A percentile compares a stretch with the other conserved stretches of the same genome.
Evolutionary conservation across 2,888 invertebrate genomes (phyloP).

Genomic region (Heliothis peltigera): DNA sequence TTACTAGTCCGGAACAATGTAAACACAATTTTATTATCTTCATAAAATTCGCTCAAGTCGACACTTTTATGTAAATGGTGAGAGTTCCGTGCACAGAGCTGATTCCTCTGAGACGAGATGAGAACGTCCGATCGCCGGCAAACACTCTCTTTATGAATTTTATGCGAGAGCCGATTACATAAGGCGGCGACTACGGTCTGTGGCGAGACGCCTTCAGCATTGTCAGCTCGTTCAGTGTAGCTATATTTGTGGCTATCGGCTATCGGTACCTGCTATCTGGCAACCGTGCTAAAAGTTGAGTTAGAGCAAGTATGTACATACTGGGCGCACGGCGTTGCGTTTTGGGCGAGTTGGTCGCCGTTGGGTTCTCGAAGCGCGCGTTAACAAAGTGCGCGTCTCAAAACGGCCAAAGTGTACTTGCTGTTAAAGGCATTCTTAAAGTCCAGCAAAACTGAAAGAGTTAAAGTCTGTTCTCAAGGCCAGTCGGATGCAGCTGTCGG

Average conservation of each 20-base stretch:
- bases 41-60: constrained; percentile 4
- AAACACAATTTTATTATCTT: constrained; percentile 8
- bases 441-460: too few species aligned
- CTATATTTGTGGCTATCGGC: neutral
- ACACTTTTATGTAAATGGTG: constrained; percentile 12
- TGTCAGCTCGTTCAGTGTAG: neutral
- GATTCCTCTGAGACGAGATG: constrained; percentile 3
- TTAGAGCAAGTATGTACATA: too few species aligned
- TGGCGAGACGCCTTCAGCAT: neutral
- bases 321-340: too few species aligned
- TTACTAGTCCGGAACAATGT: constrained; percentile 2
- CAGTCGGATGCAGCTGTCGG: too few species aligned
- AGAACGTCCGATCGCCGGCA: neutral
- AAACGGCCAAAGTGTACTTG: too few species aligned
- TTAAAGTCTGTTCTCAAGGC: too few species aligned
- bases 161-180: neutral
- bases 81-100: constrained; percentile 12
- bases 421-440: too few species aligned
- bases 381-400: too few species aligned
- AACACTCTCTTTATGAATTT: constrained; percentile 12
- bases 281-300: too few species aligned
- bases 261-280: too few species aligned
- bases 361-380: too few species aligned
- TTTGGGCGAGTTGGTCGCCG: too few species aligned
- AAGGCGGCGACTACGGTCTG: neutral